These are phyloP conservation scores for Polypterus bichir DNA, from an alignment of 2,113 vertebrate genomes.

Conservation along the genomic window DNA sequence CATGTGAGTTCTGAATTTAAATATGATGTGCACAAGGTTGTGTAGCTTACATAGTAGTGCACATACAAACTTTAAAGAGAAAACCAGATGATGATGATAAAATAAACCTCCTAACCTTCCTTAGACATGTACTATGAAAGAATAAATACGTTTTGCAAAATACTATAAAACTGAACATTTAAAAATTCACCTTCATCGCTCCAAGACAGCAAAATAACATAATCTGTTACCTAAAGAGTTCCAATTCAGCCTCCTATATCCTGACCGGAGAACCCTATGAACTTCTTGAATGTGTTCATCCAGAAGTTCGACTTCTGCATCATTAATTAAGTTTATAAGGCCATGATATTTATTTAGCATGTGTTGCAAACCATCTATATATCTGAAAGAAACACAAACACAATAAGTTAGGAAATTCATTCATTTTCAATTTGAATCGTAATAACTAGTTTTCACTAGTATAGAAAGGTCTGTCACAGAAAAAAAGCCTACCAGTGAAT, in stretches of 20 bases:
- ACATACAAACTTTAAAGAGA: no score
- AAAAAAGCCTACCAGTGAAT: no score
- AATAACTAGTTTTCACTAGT: no score
- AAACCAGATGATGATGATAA: no score
- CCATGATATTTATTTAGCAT: conserved; percentile 51
- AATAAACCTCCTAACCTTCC: no score
- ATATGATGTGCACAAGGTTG: no score
- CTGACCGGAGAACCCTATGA: conserved; percentile 43
- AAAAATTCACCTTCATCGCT: not conserved
- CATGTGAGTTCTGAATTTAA: no score
- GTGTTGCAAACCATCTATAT: conserved; percentile 42
- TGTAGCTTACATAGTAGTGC: no score
- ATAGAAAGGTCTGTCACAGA: no score
- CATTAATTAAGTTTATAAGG: conserved; percentile 50
- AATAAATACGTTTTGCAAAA: not conserved
- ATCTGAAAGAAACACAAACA: conserved; percentile 35
- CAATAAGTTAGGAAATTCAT: conserved; percentile 2
- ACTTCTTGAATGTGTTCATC: conserved; percentile 49
- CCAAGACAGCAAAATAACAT: no score
- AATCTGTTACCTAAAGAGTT: conserved; percentile 57
- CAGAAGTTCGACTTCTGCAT: conserved; percentile 58
- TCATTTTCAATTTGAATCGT: no score
- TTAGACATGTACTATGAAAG: no score
- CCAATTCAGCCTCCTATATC: conserved; percentile 71
- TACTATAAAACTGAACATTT: not conserved